These are phyloP conservation scores for Metacarcinus magister DNA, from an alignment of 2,888 invertebrate genomes.

Conservation along the genomic window DNA sequence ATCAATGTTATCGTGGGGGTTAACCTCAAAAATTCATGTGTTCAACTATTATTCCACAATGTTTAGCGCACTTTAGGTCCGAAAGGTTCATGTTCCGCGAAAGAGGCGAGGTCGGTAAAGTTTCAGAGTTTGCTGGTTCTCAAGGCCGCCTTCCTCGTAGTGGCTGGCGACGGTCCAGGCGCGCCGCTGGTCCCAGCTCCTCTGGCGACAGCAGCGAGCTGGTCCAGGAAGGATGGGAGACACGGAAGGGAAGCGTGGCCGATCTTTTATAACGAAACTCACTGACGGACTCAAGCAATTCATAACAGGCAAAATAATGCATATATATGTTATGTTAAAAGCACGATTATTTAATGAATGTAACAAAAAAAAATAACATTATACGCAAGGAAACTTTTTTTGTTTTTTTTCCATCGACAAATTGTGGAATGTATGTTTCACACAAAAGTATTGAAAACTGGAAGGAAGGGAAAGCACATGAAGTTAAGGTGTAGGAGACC, in stretches of 20 bases:
- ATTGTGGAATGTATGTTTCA: neutral
- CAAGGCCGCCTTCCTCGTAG: slow-evolving; percentile 28
- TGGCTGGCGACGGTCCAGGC: neutral
- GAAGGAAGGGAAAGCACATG: neutral
- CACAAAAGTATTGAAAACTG: neutral
- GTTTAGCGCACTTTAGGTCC: neutral
- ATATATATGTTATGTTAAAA: neutral
- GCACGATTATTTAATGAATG: neutral
- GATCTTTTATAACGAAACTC: neutral
- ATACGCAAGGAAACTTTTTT: neutral
- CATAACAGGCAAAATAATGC: neutral
- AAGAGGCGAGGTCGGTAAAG: slow-evolving; percentile 30
- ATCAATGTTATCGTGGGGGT: neutral
- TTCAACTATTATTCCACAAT: neutral
- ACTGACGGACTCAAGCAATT: neutral
- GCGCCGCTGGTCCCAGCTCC: neutral
- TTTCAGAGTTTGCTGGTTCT: neutral
- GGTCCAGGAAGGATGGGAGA: neutral
- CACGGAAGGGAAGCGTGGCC: neutral
- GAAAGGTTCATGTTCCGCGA: neutral
- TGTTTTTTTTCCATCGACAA: neutral
- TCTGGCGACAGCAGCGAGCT: neutral
- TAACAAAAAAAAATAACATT: neutral
- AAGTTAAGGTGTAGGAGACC: neutral
- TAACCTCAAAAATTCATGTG: neutral